Base-by-base conservation (phyloP, 2,888 invertebrate genomes). In the Tinea pellionella region DNA sequence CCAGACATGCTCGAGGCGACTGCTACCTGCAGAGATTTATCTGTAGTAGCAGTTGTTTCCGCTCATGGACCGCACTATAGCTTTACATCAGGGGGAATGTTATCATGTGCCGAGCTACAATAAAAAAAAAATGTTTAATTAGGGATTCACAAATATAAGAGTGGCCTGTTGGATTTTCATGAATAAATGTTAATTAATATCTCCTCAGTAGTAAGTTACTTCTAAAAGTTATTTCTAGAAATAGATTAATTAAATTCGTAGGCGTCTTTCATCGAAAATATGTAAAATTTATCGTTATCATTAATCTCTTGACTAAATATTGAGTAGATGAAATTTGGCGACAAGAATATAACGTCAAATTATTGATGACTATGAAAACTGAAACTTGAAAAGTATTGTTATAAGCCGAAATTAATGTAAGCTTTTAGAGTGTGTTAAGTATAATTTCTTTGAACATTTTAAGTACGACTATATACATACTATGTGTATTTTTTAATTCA, bases 201-300 rank as follows among this genome's bases (percentile, higher is more conserved):
- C n/a, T n/a, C n/a, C n/a, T n/a, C n/a, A n/a, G n/a, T n/a, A n/a
- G n/a, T n/a, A n/a, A n/a, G n/a, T n/a, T n/a, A n/a, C n/a, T n/a
- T n/a, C n/a, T n/a, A n/a, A n/a, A n/a, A n/a, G 6, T 24, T 6
- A 24, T 6, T 15, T 47, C 47, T 15, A 47, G 16, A 47, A 15
- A 47, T 47, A 47, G 47, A 47, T 47, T 47, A 47, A 47, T 47
- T n/a, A 47, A 47, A 47, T n/a, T 37, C 37, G n/a, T n/a, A 47
- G 16, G 16, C 47, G n/a, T 41, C 47, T 47, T 37, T 47, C 47
- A 15, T 47, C 15, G 47, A 47, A 47, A 47, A 2, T 47, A 15
- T 47, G 47, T 47, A 47, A 16, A 47, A 47, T 47, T 47, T 47
- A 47, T 47, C 13, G 16, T 16, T 15, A 15, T 9, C 47, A 47